These are phyloP conservation scores for Goniozus legneri DNA, from an alignment of 1,140 invertebrate genomes.

Conservation along the genomic window DNA sequence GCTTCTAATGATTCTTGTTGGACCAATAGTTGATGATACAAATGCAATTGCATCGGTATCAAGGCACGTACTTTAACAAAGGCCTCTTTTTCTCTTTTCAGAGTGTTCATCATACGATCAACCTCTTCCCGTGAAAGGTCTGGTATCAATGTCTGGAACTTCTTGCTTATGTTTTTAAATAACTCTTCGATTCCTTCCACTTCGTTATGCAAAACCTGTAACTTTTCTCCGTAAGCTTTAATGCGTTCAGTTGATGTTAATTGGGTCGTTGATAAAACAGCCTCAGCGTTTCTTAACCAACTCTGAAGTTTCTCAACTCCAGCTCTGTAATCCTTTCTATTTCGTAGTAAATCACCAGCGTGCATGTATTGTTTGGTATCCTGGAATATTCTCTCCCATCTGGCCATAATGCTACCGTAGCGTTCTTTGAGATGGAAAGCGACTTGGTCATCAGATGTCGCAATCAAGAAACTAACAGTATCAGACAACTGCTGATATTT, in stretches of 20 bases:
- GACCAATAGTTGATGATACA: conserved; percentile 79
- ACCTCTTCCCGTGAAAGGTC: conserved; percentile 88
- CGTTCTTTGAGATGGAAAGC: conserved; percentile 73
- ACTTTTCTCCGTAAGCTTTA: conserved; percentile 72
- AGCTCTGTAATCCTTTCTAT: conserved; percentile 73
- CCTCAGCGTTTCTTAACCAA: conserved; percentile 79
- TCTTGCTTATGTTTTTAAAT: conserved; percentile 85
- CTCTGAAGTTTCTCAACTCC: conserved; percentile 73
- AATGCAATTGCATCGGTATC: conserved; percentile 74
- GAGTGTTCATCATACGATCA: conserved; percentile 80
- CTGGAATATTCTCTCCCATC: conserved; percentile 80
- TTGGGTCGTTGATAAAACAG: conserved; percentile 63
- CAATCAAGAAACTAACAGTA: conserved; percentile 82
- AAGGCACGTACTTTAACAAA: conserved; percentile 77
- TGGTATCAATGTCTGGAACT: conserved; percentile 85
- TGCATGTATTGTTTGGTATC: conserved; percentile 84
- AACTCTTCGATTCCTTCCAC: conserved; percentile 84
- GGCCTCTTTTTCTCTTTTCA: conserved; percentile 87
- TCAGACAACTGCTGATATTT: conserved; percentile 79
- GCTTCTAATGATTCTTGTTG: conserved; percentile 87
- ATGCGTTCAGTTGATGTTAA: conserved; percentile 74
- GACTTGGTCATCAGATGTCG: conserved; percentile 79
- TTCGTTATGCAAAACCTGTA: conserved; percentile 76
- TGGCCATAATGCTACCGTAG: conserved; percentile 66
- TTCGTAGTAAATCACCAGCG: conserved; percentile 79